A percentile compares a stretch with the other conserved stretches of the same genome.
These are phyloP conservation scores for Lymantria monacha DNA, from an alignment of 2,888 invertebrate species.

Conservation along the genomic window DNA sequence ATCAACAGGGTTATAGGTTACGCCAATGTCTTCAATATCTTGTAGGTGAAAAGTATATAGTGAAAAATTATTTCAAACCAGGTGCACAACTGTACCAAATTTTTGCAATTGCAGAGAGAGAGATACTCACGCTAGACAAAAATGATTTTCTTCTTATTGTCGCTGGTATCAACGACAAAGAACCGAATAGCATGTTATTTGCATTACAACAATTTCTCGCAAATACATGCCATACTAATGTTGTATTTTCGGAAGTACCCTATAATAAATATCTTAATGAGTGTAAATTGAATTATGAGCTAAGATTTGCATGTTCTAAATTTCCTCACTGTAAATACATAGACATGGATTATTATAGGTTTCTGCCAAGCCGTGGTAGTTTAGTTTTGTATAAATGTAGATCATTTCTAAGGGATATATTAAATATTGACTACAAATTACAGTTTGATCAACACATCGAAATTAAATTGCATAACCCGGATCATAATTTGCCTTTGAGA, in stretches of 20 bases:
- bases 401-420: background rate
- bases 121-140: background rate
- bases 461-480: background rate
- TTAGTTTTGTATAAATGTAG: background rate
- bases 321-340: background rate
- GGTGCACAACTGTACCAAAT: background rate
- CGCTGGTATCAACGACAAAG: too few relatives aligned
- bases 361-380: background rate
- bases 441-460: background rate
- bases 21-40: background rate
- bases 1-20: background rate
- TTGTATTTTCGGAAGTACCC: background rate
- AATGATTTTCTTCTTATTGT: background rate
- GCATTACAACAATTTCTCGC: background rate
- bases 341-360: background rate
- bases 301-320: constrained; percentile 1
- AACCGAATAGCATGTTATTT: too few relatives aligned
- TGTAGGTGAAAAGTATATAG: background rate
- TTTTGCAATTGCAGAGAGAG: background rate
- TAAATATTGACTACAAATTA: background rate
- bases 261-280: constrained; percentile 1
- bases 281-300: background rate
- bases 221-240: background rate
- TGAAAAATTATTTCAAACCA: background rate
- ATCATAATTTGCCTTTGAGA: background rate